phyloP scores from a whole-genome alignment of 2,113 vertebrate genomes.

The Picathartes gymnocephalus region DNA sequence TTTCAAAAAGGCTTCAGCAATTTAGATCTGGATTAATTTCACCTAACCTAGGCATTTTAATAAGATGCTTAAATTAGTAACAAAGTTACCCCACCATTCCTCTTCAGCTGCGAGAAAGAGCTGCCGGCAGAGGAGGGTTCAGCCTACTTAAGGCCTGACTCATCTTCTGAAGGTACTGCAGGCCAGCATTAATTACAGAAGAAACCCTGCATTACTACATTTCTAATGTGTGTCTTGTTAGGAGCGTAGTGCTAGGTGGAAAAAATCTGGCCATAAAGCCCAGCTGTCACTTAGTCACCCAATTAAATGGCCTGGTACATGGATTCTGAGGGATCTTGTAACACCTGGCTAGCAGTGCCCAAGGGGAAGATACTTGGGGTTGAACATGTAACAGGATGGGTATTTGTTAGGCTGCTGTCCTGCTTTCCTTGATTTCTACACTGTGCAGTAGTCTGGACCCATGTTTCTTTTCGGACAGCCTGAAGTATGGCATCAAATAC shows the following conservation, averaged over 20 bases:
- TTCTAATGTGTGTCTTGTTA: neutral
- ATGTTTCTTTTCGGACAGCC: neutral
- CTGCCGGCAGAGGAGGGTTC: slow-evolving; percentile 12
- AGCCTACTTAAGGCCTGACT: slow-evolving; percentile 44
- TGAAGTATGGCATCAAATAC: neutral
- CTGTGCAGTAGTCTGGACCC: neutral
- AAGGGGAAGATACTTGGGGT: neutral
- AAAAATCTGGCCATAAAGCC: neutral
- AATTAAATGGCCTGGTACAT: neutral
- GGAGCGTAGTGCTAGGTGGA: neutral
- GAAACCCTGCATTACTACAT: neutral
- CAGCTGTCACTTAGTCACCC: neutral
- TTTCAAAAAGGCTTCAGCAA: slow-evolving; percentile 16
- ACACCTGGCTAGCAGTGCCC: neutral
- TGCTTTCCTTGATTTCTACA: neutral
- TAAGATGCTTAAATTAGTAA: slow-evolving; percentile 44
- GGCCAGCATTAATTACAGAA: slow-evolving; percentile 25
- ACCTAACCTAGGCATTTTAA: slow-evolving; percentile 37
- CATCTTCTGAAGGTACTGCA: slow-evolving; percentile 15
- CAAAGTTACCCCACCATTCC: neutral
- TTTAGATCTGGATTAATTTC: slow-evolving; percentile 38
- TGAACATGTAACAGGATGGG: neutral
- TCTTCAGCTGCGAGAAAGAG: slow-evolving; percentile 1
- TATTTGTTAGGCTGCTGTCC: neutral
- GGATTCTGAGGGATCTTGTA: neutral